Base-by-base conservation (phyloP, 2,888 invertebrate species). In the Apamea crenata region DNA sequence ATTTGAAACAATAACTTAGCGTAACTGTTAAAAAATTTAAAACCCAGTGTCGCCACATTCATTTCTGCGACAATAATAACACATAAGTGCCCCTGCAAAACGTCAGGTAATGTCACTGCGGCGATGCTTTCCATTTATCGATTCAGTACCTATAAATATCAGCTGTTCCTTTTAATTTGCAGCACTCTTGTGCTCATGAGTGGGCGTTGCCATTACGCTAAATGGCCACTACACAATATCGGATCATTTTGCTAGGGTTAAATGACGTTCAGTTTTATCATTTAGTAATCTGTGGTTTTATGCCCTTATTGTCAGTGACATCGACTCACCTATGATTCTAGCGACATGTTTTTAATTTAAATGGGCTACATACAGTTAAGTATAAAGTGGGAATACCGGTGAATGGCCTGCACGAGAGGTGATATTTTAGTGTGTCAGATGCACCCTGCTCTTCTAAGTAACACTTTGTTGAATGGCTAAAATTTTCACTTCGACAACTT, bases 121-220 rank as follows among this genome's bases (percentile, higher is more conserved):
- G 18, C 32, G n/a, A 53, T 18, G 16, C 7, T n/a, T 78, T 32
- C 10, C 40, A 25, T 21, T 29, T 25, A 53, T 61, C 61, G 25
- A 36, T 66, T 53, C 44, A 53, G 25, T 67, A 44, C 50, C n/a
- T 25, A 70, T 29, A 29, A 32, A 63, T 70, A 70, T 59, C 65
- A 66, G 12, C 36, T 36, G 36, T 36, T 47, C n/a, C 32, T 53
- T 44, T 53, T 84, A 63, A 68, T 80, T 56, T 36, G 21, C 53
- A 53, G 59, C 29, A 56, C 67, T 70, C 71, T 68, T 47, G 80
- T 53, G 53, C 53, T 29, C n/a, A n/a, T 75, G 16, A 29, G 14
- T 25, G 25, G 2, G 8, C 25, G 29, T 70, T 16, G 76, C 53
- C 21, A 67, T 84, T 84, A 71, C 29, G 36, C 29, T 29, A 80